phyloP scores from a whole-genome alignment of 1,140 invertebrate species.

The Cardiocondyla obscurior region DNA sequence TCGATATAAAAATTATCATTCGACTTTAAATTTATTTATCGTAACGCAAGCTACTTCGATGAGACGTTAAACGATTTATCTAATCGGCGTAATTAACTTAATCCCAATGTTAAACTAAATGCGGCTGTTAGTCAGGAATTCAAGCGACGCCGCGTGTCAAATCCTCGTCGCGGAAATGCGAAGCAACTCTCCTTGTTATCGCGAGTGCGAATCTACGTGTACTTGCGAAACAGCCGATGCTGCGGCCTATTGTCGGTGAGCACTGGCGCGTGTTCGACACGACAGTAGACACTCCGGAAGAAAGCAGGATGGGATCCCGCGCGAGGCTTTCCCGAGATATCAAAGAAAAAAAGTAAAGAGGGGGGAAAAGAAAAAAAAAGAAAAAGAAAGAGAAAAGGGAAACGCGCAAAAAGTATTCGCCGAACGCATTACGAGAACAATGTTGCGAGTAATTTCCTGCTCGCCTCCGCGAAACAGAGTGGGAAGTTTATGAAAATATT shows the following conservation, averaged over 20 bases:
- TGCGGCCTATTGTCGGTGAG: constrained; percentile 66
- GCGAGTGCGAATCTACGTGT: constrained; percentile 43
- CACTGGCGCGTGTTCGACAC: constrained; percentile 70
- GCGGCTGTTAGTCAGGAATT: not conserved
- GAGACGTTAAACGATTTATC: not conserved
- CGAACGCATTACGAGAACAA: not conserved
- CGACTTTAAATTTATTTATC: not conserved
- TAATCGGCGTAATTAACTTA: not conserved
- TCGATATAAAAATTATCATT: no score
- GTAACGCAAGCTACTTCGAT: not conserved
- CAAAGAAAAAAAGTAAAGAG: not conserved
- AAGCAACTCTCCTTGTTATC: constrained; percentile 31
- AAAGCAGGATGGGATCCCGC: constrained; percentile 4
- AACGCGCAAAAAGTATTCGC: constrained; percentile 13
- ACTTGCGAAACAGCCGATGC: constrained; percentile 21
- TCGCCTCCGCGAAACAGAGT: not conserved
- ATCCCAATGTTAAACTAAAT: not conserved
- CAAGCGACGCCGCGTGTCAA: constrained; percentile 9
- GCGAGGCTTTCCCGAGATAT: constrained; percentile 25
- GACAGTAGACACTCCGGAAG: constrained; percentile 61
- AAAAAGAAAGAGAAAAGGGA: not conserved
- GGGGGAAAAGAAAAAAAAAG: no score
- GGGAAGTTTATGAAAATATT: not conserved
- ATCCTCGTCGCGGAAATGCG: constrained; percentile 18
- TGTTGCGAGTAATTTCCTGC: not conserved